Conservation (phyloP, 2,797 vertebrate genomes). For the Cyprinella venusta region DNA sequence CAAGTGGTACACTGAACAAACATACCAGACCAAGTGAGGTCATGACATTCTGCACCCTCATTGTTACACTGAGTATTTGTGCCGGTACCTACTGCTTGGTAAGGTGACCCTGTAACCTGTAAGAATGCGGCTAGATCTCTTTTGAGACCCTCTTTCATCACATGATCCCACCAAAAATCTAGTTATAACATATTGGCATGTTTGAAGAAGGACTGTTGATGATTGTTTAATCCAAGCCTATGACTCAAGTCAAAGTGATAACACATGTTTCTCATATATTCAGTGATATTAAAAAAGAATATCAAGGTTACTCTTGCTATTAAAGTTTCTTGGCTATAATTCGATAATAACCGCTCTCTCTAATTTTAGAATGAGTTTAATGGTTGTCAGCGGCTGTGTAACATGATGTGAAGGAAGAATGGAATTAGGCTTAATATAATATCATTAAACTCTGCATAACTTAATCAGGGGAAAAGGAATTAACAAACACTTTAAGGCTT, state of each 20-base stretch:
- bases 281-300: background rate
- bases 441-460: constrained; percentile 22
- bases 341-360: background rate
- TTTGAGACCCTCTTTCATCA: constrained; percentile 9
- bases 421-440: constrained; percentile 10
- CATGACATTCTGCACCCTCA: constrained; percentile 29
- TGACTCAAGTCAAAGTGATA: background rate
- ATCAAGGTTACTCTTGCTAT: background rate
- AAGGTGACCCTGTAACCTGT: constrained; percentile 38
- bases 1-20: constrained; percentile 40
- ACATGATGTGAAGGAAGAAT: constrained; percentile 3
- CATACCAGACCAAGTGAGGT: constrained; percentile 41
- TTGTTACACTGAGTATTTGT: constrained; percentile 32
- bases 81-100: constrained; percentile 3
- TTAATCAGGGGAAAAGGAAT: constrained; percentile 17
- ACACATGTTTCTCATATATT: background rate
- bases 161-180: background rate
- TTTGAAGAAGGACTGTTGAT: constrained; percentile 7
- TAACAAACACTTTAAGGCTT: constrained; percentile 8
- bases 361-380: constrained; percentile 23
- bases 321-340: constrained; percentile 6
- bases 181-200: background rate
- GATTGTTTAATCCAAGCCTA: background rate
- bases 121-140: constrained; percentile 16
- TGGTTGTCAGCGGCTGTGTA: background rate